A percentile compares a stretch with the other conserved stretches of the same genome.
Evolutionary conservation across 2,888 invertebrate genomes (phyloP).

Genomic region (Ariolimax columbianus): DNA sequence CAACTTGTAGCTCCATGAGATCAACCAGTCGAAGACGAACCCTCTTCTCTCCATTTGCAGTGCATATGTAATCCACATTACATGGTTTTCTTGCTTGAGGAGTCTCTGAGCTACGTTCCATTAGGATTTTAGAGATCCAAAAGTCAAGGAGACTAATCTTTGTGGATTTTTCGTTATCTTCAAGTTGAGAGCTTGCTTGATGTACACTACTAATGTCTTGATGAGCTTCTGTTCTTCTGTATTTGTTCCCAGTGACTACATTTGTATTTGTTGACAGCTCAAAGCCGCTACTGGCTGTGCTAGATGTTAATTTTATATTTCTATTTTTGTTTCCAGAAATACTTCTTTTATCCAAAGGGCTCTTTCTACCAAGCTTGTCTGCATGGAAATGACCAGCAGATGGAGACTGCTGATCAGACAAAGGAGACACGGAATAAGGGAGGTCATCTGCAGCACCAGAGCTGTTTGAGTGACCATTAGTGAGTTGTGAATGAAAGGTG

Average conservation of each 20-base stretch:
- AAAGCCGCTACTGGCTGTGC: neutral
- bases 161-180: neutral
- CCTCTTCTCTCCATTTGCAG: slow-evolving; percentile 54
- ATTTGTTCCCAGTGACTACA: neutral
- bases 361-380: neutral
- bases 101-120: slow-evolving; percentile 48
- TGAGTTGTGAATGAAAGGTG: neutral
- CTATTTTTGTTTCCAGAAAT: neutral
- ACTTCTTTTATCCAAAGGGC: neutral
- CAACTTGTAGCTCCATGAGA: slow-evolving; percentile 61
- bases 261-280: neutral
- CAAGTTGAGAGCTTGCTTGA: neutral
- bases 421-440: neutral
- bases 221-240: neutral
- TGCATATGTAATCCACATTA: slow-evolving; percentile 55
- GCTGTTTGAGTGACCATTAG: neutral
- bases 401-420: neutral
- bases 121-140: slow-evolving; percentile 60
- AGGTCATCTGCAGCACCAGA: neutral
- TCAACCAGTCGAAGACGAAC: slow-evolving; percentile 57
- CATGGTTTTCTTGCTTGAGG: slow-evolving; percentile 56
- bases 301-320: neutral
- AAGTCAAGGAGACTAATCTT: slow-evolving; percentile 55
- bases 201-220: neutral
- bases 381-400: neutral